Evolutionary conservation across 2,888 invertebrate genomes (phyloP).

Genomic region (Sphinx pinastri): DNA sequence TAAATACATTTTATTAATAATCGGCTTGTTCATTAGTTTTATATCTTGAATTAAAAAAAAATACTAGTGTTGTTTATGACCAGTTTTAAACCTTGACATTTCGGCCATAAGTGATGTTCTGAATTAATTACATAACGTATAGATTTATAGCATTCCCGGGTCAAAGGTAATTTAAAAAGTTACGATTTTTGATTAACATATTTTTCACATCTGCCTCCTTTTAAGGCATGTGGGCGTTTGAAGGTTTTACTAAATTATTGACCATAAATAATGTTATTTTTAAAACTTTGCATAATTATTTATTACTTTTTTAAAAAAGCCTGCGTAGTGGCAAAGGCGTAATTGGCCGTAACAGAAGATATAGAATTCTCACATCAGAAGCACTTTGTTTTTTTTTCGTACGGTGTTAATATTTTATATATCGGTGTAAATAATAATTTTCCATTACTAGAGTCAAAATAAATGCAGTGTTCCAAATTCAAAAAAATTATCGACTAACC

Average conservation of each 20-base stretch:
- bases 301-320: neutral
- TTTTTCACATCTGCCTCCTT: constrained; percentile 5
- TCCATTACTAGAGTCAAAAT: too few relatives aligned
- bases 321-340: too few relatives aligned
- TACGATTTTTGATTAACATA: constrained; percentile 2
- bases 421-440: too few relatives aligned
- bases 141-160: constrained; percentile 4
- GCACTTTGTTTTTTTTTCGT: too few relatives aligned
- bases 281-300: neutral
- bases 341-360: too few relatives aligned
- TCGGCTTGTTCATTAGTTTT: constrained; percentile 1
- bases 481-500: too few relatives aligned
- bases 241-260: neutral
- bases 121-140: constrained; percentile 25
- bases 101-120: constrained; percentile 6
- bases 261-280: neutral
- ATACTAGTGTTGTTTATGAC: neutral
- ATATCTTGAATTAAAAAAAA: neutral
- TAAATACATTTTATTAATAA: neutral
- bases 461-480: too few relatives aligned
- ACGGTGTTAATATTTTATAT: too few relatives aligned
- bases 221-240: neutral
- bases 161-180: constrained; percentile 22
- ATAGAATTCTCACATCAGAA: too few relatives aligned
- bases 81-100: constrained; percentile 22